Evolutionary conservation across 2,113 vertebrate genomes (phyloP), one percentile per base, ranked within the genome.

Genomic region (Microcebus tavaratra): DNA sequence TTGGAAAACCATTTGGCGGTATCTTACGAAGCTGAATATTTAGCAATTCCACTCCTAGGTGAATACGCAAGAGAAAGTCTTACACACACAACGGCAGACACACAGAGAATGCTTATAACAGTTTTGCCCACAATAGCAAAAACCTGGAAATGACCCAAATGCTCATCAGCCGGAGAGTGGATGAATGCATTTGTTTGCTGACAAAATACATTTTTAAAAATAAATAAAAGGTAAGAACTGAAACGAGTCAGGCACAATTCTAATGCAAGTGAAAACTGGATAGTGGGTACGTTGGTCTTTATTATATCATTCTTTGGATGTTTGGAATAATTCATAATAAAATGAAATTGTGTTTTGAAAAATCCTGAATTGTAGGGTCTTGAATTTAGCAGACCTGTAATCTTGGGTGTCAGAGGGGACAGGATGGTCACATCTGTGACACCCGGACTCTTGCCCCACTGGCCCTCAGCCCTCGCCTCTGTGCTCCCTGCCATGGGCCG

Each of bases 281-380:
- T 75, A 34, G 31, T 48, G 34, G 34, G 12, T 86, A 78, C 29
- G 6, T n/a, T 48, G 67, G 23, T 81, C 39, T 94, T 94, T 55
- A 50, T 80, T 48, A 34, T 25, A 18, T 81, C 87, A 67, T 67
- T 76, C 50, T 81, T 96, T 61, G 42, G 36, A 72, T 83, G 21
- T 68, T 76, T 61, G 55, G 59, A 92, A 87, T 53, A 88, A 96
- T 75, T 92, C 2, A 21, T 48, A 94, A 88, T 45, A 48, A 80
- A 79, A 93, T 82, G 42, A 53, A 84, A 83, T 13, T 23, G 1
- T 48, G 29, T 63, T 67, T 72, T 45, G 0, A 34, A 72, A 84
- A 73, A 59, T 96, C 42, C 11, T 18, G 63, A 55, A 79, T 3
- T 34, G 50, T 53, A 61, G 70, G 13, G 9, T n/a, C 18, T 79